These are phyloP conservation scores for Panthera uncia DNA, from an alignment of 2,113 vertebrate species.

Conservation along the genomic window DNA sequence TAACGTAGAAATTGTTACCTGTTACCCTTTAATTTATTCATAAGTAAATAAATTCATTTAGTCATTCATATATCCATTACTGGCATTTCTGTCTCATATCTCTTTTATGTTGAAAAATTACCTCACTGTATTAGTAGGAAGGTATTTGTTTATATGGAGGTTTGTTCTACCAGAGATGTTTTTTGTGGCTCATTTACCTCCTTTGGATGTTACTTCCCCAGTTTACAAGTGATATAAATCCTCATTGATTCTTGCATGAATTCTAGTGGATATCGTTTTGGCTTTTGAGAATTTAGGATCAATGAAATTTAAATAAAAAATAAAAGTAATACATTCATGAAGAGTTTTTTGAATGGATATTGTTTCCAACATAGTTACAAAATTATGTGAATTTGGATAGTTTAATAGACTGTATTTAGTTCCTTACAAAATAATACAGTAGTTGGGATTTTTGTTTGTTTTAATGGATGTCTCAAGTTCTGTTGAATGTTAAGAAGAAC, in stretches of 20 bases:
- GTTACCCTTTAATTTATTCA: constrained; percentile 29
- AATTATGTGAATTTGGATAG: constrained; percentile 36
- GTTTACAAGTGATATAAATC: neutral
- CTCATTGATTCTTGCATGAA: neutral
- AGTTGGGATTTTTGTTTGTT: neutral
- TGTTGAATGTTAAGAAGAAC: neutral
- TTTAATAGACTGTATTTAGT: constrained; percentile 19
- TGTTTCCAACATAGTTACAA: neutral
- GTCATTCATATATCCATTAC: neutral
- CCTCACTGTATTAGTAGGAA: neutral
- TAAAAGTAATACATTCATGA: neutral
- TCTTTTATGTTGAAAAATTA: constrained; percentile 14
- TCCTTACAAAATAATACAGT: constrained; percentile 32
- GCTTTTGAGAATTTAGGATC: constrained; percentile 15
- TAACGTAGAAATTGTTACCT: constrained; percentile 16
- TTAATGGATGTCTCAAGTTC: constrained; percentile 27
- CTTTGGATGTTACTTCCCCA: neutral
- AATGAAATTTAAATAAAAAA: constrained; percentile 10
- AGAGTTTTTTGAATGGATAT: constrained; percentile 12
- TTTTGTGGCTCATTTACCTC: neutral
- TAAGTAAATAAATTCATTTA: constrained; percentile 36
- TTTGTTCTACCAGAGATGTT: neutral
- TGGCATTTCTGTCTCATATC: constrained; percentile 48
- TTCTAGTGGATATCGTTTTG: neutral
- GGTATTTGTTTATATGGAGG: constrained; percentile 16